phyloP scores from a whole-genome alignment of 2,888 invertebrate genomes.

The Leptinotarsa juncta region DNA sequence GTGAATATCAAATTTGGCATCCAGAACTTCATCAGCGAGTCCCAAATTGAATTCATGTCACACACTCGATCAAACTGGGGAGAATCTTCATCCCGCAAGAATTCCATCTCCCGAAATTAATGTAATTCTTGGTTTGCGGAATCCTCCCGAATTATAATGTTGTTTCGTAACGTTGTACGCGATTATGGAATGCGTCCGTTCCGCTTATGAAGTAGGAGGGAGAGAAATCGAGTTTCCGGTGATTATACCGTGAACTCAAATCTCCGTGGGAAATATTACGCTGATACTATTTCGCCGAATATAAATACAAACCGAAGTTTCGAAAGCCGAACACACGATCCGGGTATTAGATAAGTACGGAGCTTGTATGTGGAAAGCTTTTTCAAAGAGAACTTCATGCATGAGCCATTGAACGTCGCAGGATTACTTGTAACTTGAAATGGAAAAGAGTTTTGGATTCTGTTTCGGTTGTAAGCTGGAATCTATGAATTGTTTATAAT shows the following conservation, averaged over 20 bases:
- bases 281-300: background rate
- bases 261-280: slow-evolving; percentile 11
- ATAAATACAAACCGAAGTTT: background rate
- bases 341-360: background rate
- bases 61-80: slow-evolving; percentile 4
- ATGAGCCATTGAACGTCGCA: background rate
- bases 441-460: background rate
- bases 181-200: slow-evolving; percentile 24
- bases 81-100: background rate
- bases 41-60: background rate
- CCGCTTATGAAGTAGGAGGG: slow-evolving; percentile 7
- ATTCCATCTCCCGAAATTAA: slow-evolving; percentile 19
- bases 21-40: background rate
- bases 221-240: slow-evolving; percentile 15
- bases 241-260: slow-evolving; percentile 17
- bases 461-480: background rate
- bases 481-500: background rate
- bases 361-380: background rate
- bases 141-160: slow-evolving; percentile 20
- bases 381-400: background rate
- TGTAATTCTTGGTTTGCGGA: slow-evolving; percentile 24
- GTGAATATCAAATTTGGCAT: no score
- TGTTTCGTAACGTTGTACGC: slow-evolving; percentile 26
- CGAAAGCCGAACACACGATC: slow-evolving; percentile 2
- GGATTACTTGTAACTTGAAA: background rate